phyloP scores from a whole-genome alignment of 2,888 invertebrate species.

The Acrocera orbiculus region DNA sequence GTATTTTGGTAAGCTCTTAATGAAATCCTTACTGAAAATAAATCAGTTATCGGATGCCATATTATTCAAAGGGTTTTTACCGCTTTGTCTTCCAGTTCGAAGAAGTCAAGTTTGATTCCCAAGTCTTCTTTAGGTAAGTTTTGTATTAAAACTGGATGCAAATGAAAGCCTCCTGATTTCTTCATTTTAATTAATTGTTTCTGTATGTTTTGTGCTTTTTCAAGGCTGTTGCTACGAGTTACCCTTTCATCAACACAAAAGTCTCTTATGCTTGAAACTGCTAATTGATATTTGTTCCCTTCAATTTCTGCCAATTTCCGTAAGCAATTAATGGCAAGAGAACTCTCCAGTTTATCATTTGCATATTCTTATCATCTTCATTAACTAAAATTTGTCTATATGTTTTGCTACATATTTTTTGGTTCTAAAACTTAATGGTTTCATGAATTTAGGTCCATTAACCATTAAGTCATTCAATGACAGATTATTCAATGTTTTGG shows the following conservation, averaged over 20 bases:
- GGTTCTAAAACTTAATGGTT: constrained; percentile 3
- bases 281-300: constrained; percentile 1
- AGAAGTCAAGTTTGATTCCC: too few species aligned
- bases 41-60: too few species aligned
- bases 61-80: too few species aligned
- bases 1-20: too few species aligned
- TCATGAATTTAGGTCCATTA: constrained; percentile 5
- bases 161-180: too few species aligned
- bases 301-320: neutral
- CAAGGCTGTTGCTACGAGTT: constrained; percentile 7
- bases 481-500: neutral
- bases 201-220: neutral
- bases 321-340: neutral
- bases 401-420: constrained; percentile 13
- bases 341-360: constrained; percentile 1
- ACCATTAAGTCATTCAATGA: neutral
- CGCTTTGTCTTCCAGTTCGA: too few species aligned
- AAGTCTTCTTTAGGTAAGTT: neutral
- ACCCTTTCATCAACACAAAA: constrained; percentile 14
- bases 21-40: too few species aligned
- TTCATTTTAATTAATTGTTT: neutral
- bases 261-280: constrained; percentile 9
- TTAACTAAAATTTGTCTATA: constrained; percentile 4
- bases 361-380: constrained; percentile 1
- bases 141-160: too few species aligned